Evolutionary conservation across 1,140 invertebrate genomes (phyloP).

Genomic region (Argopecten irradians): DNA sequence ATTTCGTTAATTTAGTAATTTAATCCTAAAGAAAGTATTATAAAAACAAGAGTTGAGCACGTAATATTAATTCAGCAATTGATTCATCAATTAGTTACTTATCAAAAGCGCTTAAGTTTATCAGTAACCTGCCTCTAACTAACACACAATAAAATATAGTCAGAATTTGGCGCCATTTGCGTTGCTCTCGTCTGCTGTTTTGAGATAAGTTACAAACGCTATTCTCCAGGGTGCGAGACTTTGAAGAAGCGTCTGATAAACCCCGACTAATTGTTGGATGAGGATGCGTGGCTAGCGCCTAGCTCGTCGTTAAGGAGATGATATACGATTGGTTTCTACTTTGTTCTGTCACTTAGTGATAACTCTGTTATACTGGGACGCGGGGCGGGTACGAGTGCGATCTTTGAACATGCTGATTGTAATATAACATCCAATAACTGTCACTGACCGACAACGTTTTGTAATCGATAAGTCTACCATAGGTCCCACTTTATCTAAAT

Average conservation of each 20-base stretch:
- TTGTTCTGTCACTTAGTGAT: background rate
- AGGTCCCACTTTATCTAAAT: background rate
- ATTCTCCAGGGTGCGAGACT: background rate
- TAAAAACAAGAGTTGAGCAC: background rate
- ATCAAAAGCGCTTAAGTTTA: background rate
- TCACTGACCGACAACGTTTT: background rate
- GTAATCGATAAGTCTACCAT: background rate
- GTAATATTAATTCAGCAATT: background rate
- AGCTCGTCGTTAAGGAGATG: conserved; percentile 1
- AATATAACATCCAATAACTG: background rate
- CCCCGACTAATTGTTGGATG: background rate
- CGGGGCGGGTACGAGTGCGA: background rate
- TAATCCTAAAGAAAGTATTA: background rate
- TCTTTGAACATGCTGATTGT: conserved; percentile 21
- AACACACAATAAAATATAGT: background rate
- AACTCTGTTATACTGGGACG: background rate
- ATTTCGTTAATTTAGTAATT: background rate
- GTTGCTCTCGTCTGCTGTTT: background rate
- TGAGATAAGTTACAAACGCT: background rate
- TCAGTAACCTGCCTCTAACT: background rate
- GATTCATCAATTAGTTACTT: background rate
- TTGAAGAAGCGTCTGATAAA: conserved; percentile 22
- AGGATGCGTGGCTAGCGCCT: background rate
- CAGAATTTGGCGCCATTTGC: conserved; percentile 1
- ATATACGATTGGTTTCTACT: background rate